These are phyloP conservation scores for Agrotis puta DNA, from an alignment of 2,888 invertebrate genomes.

Conservation along the genomic window DNA sequence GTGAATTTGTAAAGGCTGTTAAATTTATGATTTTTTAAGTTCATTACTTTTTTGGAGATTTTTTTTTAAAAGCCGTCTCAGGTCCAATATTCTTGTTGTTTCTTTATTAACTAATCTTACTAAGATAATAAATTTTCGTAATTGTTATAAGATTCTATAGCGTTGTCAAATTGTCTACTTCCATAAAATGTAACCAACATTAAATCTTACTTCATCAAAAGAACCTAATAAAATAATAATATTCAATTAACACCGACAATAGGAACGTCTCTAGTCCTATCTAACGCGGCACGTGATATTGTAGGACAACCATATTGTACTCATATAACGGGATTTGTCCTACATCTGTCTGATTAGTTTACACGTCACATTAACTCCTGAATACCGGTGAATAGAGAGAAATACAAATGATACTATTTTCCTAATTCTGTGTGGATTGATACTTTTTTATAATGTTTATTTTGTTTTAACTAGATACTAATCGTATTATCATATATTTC, in stretches of 20 bases:
- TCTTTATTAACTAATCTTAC: conserved; percentile 12
- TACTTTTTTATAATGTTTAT: background rate
- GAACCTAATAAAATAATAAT: background rate
- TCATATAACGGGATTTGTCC: conserved; percentile 44
- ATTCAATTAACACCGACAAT: conserved; percentile 55
- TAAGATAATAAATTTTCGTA: background rate
- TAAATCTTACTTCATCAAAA: conserved; percentile 6
- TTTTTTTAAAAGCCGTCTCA: no score
- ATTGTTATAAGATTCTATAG: no score
- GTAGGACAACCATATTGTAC: conserved; percentile 53
- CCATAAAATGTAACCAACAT: background rate
- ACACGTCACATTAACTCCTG: conserved; percentile 40
- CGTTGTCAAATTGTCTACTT: background rate
- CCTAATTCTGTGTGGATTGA: conserved; percentile 15
- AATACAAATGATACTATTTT: conserved; percentile 5
- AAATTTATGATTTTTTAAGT: background rate
- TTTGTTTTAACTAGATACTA: background rate
- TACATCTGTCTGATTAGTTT: conserved; percentile 44
- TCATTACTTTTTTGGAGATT: no score
- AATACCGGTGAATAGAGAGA: conserved; percentile 27
- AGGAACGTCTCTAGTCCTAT: conserved; percentile 72
- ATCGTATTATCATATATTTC: no score
- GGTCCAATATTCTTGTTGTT: background rate
- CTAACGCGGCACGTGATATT: conserved; percentile 54
- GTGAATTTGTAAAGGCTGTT: background rate